Evolutionary conservation across 2,797 vertebrate species (phyloP), one percentile per base, ranked within the genome.

Genomic region (Crenuchus spilurus): DNA sequence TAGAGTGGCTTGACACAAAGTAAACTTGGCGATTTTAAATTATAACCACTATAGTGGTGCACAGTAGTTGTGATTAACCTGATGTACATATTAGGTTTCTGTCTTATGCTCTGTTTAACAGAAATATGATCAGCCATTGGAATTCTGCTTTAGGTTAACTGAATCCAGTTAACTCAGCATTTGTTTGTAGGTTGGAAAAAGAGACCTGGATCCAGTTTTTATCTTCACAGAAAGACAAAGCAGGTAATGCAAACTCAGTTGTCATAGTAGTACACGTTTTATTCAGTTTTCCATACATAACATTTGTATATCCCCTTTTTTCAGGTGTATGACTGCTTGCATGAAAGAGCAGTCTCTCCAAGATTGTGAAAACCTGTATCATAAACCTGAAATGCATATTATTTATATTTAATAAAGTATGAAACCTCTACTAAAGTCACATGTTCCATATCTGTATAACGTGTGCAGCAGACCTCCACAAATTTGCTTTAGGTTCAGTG

Each of bases 131-230:
- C n/a, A n/a, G n/a, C n/a, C n/a, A n/a, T n/a, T n/a, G n/a, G n/a
- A n/a, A n/a, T n/a, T n/a, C n/a, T n/a, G n/a, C n/a, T n/a, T n/a
- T n/a, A n/a, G n/a, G n/a, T 3, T n/a, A 14, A 1, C 39, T 8
- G 1, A 4, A 26, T 28, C 14, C 18, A 24, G 24, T 5, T 75
- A 48, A 9, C 3, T 46, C 4, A 11, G 10, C 33, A 37, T 41
- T 44, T 79, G 18, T 77, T 6, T 52, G 35, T 60, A 82, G 81
- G 55, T 33, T 11, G 9, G 78, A 82, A 62, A 80, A 66, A 70
- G 78, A 80, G 7, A 58, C 26, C 26, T 82, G 81, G 81, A 13
- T 82, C 20, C 73, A 72, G 18, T 39, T 39, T 66, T 61, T 80
- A 28, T 77, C 77, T 33, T 49, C 58, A 54, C 39, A 79, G 24